phyloP scores from a whole-genome alignment of 2,113 vertebrate genomes.

The Columbina picui region DNA sequence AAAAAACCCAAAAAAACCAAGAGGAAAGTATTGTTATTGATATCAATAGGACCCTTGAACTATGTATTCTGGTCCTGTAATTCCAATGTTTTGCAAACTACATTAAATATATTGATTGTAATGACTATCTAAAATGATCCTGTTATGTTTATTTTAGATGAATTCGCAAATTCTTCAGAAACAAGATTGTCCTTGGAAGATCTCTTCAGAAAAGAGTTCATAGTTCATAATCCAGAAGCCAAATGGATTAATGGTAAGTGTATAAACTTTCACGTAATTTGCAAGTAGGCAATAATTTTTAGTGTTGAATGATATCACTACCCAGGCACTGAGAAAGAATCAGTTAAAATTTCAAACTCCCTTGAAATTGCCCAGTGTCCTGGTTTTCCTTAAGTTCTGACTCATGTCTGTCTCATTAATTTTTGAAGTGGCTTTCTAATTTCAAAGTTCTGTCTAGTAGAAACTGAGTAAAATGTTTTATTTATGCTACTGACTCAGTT shows the following conservation, averaged over 20 bases:
- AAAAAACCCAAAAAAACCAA: not conserved
- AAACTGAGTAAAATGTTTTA: not conserved
- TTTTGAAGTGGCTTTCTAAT: constrained; percentile 42
- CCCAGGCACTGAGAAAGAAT: not conserved
- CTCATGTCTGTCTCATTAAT: not conserved
- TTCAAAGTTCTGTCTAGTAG: constrained; percentile 7
- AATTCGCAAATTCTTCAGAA: constrained; percentile 88
- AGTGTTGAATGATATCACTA: not conserved
- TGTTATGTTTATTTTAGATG: constrained; percentile 77
- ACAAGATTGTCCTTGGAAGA: constrained; percentile 92
- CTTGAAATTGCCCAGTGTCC: not conserved
- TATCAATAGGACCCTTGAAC: not conserved
- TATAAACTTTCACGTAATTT: not conserved
- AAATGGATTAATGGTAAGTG: constrained; percentile 94
- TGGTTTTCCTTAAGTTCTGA: not conserved
- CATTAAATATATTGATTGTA: not conserved
- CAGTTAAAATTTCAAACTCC: not conserved
- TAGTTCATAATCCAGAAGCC: constrained; percentile 89
- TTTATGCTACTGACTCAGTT: not conserved
- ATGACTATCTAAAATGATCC: not conserved
- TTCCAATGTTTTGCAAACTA: not conserved
- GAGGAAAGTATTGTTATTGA: fast-evolving
- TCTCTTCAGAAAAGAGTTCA: constrained; percentile 90
- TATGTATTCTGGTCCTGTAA: not conserved
- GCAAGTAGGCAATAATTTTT: not conserved